These are phyloP conservation scores for Gonioctena quinquepunctata DNA, from an alignment of 1,140 invertebrate species.

Conservation along the genomic window DNA sequence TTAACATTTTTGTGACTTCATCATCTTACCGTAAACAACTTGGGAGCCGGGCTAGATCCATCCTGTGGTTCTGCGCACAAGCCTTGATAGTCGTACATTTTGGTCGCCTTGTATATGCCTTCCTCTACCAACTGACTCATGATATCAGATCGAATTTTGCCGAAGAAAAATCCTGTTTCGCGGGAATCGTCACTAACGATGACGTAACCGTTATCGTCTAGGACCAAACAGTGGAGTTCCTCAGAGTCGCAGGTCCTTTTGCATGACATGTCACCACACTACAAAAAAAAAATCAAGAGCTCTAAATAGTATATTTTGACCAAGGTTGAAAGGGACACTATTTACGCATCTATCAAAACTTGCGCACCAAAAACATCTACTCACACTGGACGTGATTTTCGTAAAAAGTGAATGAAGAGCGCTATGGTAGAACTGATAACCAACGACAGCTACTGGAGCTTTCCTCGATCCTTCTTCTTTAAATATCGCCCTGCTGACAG, in stretches of 20 bases:
- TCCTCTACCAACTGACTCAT: slow-evolving; percentile 79
- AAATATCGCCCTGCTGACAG: slow-evolving; percentile 87
- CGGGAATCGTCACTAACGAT: slow-evolving; percentile 72
- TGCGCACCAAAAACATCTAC: too few species aligned
- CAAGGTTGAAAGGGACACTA: too few species aligned
- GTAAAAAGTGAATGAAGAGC: slow-evolving; percentile 75
- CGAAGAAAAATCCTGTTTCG: slow-evolving; percentile 85
- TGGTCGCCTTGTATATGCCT: slow-evolving; percentile 76
- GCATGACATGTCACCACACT: slow-evolving; percentile 65
- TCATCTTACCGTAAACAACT: slow-evolving; percentile 64
- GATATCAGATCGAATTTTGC: slow-evolving; percentile 77
- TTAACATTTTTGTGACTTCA: background rate
- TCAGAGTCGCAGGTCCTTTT: slow-evolving; percentile 70
- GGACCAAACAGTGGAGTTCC: slow-evolving; percentile 79
- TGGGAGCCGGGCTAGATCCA: slow-evolving; percentile 64
- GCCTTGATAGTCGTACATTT: slow-evolving; percentile 87
- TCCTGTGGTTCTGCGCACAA: slow-evolving; percentile 75
- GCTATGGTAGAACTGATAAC: slow-evolving; percentile 83
- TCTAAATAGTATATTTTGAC: too few species aligned
- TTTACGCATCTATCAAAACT: too few species aligned
- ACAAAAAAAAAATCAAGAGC: slow-evolving; percentile 44
- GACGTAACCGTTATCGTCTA: slow-evolving; percentile 91
- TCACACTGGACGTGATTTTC: slow-evolving; percentile 73
- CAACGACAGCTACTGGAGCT: slow-evolving; percentile 89
- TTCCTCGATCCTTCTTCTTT: slow-evolving; percentile 65